A percentile compares a stretch with the other conserved stretches of the same genome.
phyloP scores from a whole-genome alignment of 92 coral and sea anemone species.

The Paragorgia papillata region DNA sequence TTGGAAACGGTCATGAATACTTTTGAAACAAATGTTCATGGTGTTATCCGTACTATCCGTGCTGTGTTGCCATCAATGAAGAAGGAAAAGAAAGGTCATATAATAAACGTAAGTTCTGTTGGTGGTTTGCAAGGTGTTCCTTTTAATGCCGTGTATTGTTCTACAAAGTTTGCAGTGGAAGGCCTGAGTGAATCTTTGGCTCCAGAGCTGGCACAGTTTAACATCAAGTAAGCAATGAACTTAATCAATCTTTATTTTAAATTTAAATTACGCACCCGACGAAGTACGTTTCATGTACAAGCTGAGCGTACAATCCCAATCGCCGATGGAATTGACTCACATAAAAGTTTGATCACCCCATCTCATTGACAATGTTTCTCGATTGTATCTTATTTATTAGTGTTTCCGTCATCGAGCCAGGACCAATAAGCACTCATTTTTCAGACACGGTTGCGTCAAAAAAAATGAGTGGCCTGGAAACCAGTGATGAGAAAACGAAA shows the following conservation, averaged over 20 bases:
- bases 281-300: too few species aligned
- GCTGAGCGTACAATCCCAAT: background rate
- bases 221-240: slow-evolving; percentile 22
- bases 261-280: too few species aligned
- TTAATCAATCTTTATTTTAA: too few species aligned
- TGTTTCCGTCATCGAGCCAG: slow-evolving; percentile 87
- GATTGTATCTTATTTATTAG: slow-evolving; percentile 40
- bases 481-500: slow-evolving; percentile 82
- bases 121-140: slow-evolving; percentile 77
- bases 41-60: slow-evolving; percentile 72
- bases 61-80: slow-evolving; percentile 85
- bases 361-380: background rate
- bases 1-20: slow-evolving; percentile 55
- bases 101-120: slow-evolving; percentile 74
- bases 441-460: slow-evolving; percentile 8
- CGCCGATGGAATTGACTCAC: background rate
- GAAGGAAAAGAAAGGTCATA: slow-evolving; percentile 69
- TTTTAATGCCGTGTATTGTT: slow-evolving; percentile 73
- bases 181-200: slow-evolving; percentile 87
- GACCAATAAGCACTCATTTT: slow-evolving; percentile 78
- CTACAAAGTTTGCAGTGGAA: slow-evolving; percentile 86
- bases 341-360: background rate
- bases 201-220: slow-evolving; percentile 48
- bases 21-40: slow-evolving; percentile 81
- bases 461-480: slow-evolving; percentile 31